phyloP scores from a whole-genome alignment of 2,797 vertebrate genomes.

The Graptemys geographica region DNA sequence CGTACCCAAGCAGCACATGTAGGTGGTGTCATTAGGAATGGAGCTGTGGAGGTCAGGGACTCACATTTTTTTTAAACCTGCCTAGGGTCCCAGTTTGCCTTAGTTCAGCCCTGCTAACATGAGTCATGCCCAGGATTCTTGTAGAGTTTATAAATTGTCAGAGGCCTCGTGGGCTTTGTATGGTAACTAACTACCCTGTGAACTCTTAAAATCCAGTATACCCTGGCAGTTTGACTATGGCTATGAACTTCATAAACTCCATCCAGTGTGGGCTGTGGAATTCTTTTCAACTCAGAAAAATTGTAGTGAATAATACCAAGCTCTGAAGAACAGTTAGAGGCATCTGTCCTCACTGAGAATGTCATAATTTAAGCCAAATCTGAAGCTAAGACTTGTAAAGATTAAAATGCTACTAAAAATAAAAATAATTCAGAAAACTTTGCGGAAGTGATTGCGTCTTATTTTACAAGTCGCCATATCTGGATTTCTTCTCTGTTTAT shows the following conservation, averaged over 20 bases:
- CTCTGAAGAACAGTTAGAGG: background rate
- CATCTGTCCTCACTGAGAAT: background rate
- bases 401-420: constrained; percentile 23
- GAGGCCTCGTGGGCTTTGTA: background rate
- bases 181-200: background rate
- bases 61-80: background rate
- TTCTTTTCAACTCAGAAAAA: constrained; percentile 50
- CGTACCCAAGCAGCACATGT: background rate
- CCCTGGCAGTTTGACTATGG: background rate
- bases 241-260: background rate
- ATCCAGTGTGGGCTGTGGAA: background rate
- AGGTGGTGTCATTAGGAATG: background rate
- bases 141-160: background rate
- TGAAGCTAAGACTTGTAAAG: constrained; percentile 3
- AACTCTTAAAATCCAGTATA: background rate
- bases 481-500: background rate
- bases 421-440: constrained; percentile 20
- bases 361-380: background rate
- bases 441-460: background rate
- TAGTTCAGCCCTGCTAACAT: background rate
- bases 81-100: background rate
- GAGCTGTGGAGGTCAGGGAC: background rate
- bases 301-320: background rate
- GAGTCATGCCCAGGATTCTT: background rate
- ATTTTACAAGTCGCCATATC: background rate